These are phyloP conservation scores for Trissoscelio sp. DNA, from an alignment of 2,888 invertebrate species.

Conservation along the genomic window DNA sequence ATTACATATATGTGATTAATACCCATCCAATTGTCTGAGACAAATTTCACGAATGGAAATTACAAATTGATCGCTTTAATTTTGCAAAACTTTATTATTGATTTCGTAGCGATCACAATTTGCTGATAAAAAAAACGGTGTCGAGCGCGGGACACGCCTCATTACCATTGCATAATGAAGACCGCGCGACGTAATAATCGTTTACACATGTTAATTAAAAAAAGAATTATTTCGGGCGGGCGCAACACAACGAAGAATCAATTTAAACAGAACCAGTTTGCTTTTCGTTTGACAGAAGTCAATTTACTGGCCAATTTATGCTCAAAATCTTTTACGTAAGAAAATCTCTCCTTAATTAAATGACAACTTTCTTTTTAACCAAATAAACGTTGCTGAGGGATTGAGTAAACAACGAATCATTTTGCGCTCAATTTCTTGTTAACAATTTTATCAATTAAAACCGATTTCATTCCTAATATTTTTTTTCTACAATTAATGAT, in stretches of 20 bases:
- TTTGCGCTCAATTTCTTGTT: too few relatives aligned
- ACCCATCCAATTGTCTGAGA: too few relatives aligned
- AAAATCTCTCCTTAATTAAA: constrained; percentile 64
- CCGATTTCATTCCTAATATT: too few relatives aligned
- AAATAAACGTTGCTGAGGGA: constrained; percentile 8
- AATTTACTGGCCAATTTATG: constrained; percentile 54
- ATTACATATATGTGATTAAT: too few relatives aligned
- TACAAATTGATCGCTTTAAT: constrained; percentile 29
- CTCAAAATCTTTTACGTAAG: constrained; percentile 58
- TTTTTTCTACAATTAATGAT: too few relatives aligned
- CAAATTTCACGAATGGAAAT: not conserved
- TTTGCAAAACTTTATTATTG: constrained; percentile 19
- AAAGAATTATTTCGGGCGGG: constrained; percentile 15
- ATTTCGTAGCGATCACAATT: constrained; percentile 26
- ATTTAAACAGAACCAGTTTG: constrained; percentile 43
- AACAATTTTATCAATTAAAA: too few relatives aligned
- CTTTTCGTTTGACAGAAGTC: constrained; percentile 39
- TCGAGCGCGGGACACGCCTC: constrained; percentile 7
- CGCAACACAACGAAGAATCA: constrained; percentile 43
- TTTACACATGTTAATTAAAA: constrained; percentile 57
- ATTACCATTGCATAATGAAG: constrained; percentile 42
- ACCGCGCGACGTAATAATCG: constrained; percentile 39
- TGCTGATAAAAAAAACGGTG: constrained; percentile 15
- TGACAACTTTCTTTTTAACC: constrained; percentile 55
- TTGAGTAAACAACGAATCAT: constrained; percentile 26